Evolutionary conservation across 2,888 invertebrate genomes (phyloP).

Genomic region (Esperia sulphurella): DNA sequence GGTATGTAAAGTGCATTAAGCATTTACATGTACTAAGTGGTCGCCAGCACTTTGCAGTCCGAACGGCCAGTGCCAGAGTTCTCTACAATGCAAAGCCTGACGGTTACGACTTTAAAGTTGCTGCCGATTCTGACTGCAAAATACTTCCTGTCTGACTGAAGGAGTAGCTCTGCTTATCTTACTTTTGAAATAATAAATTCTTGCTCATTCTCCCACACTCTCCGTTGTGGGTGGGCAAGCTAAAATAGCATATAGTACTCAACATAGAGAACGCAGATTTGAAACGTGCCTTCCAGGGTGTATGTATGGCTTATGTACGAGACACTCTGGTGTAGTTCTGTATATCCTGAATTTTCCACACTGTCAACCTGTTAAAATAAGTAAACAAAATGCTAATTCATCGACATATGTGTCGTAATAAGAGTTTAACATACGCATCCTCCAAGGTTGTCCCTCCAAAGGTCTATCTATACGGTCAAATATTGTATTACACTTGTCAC

Average conservation of each 20-base stretch:
- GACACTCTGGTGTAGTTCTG: too few species aligned
- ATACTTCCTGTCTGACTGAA: neutral
- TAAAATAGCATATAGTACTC: too few species aligned
- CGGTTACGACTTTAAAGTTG: neutral
- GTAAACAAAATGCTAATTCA: too few species aligned
- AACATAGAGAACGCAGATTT: too few species aligned
- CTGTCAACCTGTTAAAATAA: too few species aligned
- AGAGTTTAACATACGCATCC: too few species aligned
- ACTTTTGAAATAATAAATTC: too few species aligned
- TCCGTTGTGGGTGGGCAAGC: too few species aligned
- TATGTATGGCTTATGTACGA: too few species aligned
- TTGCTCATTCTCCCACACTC: too few species aligned
- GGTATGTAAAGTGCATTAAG: slow-evolving; percentile 8
- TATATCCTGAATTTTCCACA: too few species aligned
- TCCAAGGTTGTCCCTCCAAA: neutral
- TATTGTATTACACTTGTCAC: neutral
- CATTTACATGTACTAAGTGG: slow-evolving; percentile 4
- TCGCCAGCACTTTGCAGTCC: slow-evolving; percentile 4
- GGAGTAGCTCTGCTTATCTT: neutral
- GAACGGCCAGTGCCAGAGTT: slow-evolving; percentile 3
- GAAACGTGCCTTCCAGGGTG: too few species aligned
- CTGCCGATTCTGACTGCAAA: neutral
- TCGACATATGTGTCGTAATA: neutral
- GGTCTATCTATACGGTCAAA: neutral
- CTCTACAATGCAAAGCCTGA: slow-evolving; percentile 2